Evolutionary conservation across 2,888 invertebrate species (phyloP).

Genomic region (Hermodice carunculata): DNA sequence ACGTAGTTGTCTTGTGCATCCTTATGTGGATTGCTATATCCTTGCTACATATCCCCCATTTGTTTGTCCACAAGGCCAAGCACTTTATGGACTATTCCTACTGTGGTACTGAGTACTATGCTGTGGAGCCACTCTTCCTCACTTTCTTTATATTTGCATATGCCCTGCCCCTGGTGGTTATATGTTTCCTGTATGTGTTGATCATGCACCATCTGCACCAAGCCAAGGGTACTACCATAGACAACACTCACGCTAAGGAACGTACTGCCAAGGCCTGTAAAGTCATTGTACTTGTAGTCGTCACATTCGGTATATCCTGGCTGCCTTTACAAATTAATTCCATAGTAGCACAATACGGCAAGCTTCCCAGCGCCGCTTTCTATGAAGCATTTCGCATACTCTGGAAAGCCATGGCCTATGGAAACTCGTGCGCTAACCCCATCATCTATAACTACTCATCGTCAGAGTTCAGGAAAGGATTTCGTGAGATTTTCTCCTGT

Average conservation of each 20-base stretch:
- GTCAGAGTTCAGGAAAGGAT: slow-evolving; percentile 27
- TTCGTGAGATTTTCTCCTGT: slow-evolving; percentile 22
- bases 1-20: slow-evolving; percentile 26
- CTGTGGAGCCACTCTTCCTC: slow-evolving; percentile 17
- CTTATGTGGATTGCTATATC: slow-evolving; percentile 29
- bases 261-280: slow-evolving; percentile 27
- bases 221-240: slow-evolving; percentile 7
- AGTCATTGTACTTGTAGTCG: slow-evolving; percentile 32
- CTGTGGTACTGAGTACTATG: slow-evolving; percentile 8
- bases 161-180: no score
- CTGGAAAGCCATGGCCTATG: slow-evolving; percentile 33
- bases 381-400: slow-evolving; percentile 26
- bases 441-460: slow-evolving; percentile 35
- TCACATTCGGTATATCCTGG: slow-evolving; percentile 36
- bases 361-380: slow-evolving; percentile 11
- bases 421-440: slow-evolving; percentile 36
- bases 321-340: slow-evolving; percentile 35
- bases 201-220: slow-evolving; percentile 24
- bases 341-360: slow-evolving; percentile 20
- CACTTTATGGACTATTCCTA: slow-evolving; percentile 2
- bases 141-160: no score
- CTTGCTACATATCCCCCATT: slow-evolving; percentile 15
- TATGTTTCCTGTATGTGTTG: slow-evolving; percentile 31
- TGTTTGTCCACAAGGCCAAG: slow-evolving; percentile 24
- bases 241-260: slow-evolving; percentile 13